Conservation (phyloP, 2,888 invertebrate species). For the Meiosimyza platycephala region DNA sequence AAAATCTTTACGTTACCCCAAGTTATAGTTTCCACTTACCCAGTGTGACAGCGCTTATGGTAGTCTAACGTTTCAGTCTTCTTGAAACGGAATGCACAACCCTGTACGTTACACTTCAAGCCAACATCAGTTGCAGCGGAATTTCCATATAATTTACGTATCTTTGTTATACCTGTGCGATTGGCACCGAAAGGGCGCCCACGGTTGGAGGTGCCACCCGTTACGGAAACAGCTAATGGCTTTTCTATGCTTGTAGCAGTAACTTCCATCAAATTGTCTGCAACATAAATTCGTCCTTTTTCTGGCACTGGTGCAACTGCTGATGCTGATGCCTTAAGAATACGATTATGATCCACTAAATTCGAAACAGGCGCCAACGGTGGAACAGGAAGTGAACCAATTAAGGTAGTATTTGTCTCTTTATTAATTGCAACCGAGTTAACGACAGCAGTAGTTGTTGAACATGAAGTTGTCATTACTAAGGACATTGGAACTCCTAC, state of each 20-base stretch:
- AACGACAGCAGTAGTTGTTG: background rate
- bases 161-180: slow-evolving; percentile 57
- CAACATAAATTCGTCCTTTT: slow-evolving; percentile 64
- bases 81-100: slow-evolving; percentile 65
- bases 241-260: slow-evolving; percentile 20
- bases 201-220: slow-evolving; percentile 59
- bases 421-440: background rate
- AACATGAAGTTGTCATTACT: too few relatives aligned
- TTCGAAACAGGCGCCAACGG: background rate
- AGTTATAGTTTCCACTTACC: slow-evolving; percentile 46
- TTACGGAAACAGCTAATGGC: slow-evolving; percentile 42
- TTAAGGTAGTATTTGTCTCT: background rate
- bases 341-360: background rate
- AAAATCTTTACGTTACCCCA: too few relatives aligned
- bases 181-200: slow-evolving; percentile 65
- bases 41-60: slow-evolving; percentile 62
- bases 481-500: too few relatives aligned
- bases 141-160: slow-evolving; percentile 49
- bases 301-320: slow-evolving; percentile 44
- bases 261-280: slow-evolving; percentile 61
- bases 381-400: background rate
- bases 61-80: slow-evolving; percentile 59
- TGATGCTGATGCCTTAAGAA: slow-evolving; percentile 20
- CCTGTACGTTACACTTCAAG: slow-evolving; percentile 59
- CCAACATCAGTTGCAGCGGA: slow-evolving; percentile 48